Evolutionary conservation across 2,888 invertebrate species (phyloP), one percentile per base, ranked within the genome.

Genomic region (Stenolophus ochropezus): DNA sequence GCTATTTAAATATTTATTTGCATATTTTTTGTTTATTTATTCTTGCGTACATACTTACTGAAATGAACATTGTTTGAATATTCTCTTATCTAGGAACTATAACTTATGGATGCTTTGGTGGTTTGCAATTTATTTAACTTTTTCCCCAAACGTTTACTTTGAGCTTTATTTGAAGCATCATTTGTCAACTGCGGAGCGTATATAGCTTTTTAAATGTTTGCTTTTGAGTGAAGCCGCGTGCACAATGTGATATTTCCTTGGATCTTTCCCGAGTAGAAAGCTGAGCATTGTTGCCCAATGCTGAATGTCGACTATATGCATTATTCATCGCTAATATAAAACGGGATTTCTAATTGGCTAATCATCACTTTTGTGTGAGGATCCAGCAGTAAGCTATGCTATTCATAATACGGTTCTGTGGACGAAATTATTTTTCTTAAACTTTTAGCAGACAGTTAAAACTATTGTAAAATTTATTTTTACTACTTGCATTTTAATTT

Each of bases 301-400:
- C 5, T 33, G n/a, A 33, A 3, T 42, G 33, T 49, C 21, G 49
- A 49, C n/a, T 21, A 4, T 73, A 73, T 73, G 73, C 20, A 49
- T 73, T 73, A 73, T 73, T 73, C 73, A 73, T 73, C 23, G 49
- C 20, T 51, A 73, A 49, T 49, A 73, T 73, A 23, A 73, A 14
- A 11, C 73, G 49, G 8, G 73, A 73, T 73, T 73, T 73, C 73
- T 73, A 73, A 73, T 73, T 73, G 73, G 49, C 51, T 25, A 73
- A 73, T 73, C 73, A 73, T 49, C 23, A 73, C 33, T 5, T 21
- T 18, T 69, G 65, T 69, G 3, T 69, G 23, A 23, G n/a, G 23
- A 25, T 61, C 25, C 21, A 25, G 61, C n/a, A n/a, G n/a, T n/a
- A n/a, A 56, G 8, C 33, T 11, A 42, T 6, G 33, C 6, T 42